Base-by-base conservation (phyloP, 2,113 vertebrate genomes). In the Heterocephalus glaber region DNA sequence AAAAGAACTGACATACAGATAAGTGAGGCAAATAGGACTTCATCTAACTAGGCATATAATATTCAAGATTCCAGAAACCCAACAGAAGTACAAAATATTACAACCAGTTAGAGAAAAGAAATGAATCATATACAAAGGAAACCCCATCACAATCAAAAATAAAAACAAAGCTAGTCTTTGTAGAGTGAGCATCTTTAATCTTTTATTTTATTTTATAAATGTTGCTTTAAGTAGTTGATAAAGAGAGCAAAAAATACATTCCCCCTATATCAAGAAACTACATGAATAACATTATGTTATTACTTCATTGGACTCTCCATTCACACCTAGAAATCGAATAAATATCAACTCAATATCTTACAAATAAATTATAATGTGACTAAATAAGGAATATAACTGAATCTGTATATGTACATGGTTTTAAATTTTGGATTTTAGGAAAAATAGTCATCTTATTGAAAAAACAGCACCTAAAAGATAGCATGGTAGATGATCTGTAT, bases 191-290 rank as follows among this genome's bases (percentile, higher is more conserved):
- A 87, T 20, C 10, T 22, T 24, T 33, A 85, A 81, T 63, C 7
- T 85, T 86, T 85, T 86, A 68, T n/a, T 65, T 85, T 70, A 90
- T 79, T 92, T 49, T 12, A 82, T 60, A 4, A 94, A 74, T 89
- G 2, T 60, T 33, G 3, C 24, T 94, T 81, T 33, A 89, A 52
- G 3, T 82, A 52, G 70, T 74, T 60, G 74, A 90, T 74, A 88
- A 93, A 95, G 24, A 28, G 6, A 63, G 14, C 47, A 95, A 95
- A n/a, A 74, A 84, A 35, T 86, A 7, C 11, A 30, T 49, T 41
- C 20, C 19, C 0, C 9, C 24, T 63, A 47, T 28, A 22, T n/a
- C 26, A 35, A 86, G 26, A 91, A 77, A 93, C 56, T 85, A 22
- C 52, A 63, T 19, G 56, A 87, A 14, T 1, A 7, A 65, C 3